A percentile compares a stretch with the other conserved stretches of the same genome.
These are phyloP conservation scores for Podarcis cretensis DNA, from an alignment of 2,113 vertebrate genomes.

Conservation along the genomic window DNA sequence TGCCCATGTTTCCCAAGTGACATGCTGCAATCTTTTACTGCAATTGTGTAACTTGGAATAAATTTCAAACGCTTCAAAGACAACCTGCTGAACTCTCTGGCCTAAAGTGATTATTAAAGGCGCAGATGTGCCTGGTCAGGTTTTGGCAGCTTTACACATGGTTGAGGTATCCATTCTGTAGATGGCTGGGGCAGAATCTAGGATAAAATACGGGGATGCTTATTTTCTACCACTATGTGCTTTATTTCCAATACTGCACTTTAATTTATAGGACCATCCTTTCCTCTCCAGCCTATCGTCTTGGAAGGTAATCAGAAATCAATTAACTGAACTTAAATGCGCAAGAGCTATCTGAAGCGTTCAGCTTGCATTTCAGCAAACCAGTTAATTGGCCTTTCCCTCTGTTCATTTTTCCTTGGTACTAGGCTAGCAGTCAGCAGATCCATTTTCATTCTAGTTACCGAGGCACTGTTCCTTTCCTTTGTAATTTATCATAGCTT, in stretches of 20 bases:
- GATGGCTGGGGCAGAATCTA: neutral
- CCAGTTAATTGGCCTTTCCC: constrained; percentile 2
- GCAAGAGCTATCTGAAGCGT: neutral
- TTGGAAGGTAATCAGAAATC: constrained; percentile 29
- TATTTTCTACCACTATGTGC: neutral
- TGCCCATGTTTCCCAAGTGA: neutral
- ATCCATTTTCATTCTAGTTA: constrained; percentile 8
- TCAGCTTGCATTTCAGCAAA: constrained; percentile 1
- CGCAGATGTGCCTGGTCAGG: neutral
- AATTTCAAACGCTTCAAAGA: neutral
- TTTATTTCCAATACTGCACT: neutral
- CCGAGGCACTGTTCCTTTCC: neutral
- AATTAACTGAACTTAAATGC: constrained; percentile 25
- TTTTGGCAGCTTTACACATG: neutral
- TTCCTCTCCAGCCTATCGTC: neutral
- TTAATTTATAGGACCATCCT: constrained; percentile 14
- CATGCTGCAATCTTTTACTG: neutral
- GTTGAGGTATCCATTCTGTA: neutral
- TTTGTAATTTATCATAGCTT: constrained; percentile 6
- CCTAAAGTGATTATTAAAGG: neutral
- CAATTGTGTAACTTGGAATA: neutral
- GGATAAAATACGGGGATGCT: neutral
- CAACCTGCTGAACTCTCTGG: neutral
- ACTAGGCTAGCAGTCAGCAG: neutral
- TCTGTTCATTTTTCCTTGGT: neutral